phyloP scores from a whole-genome alignment of 2,113 vertebrate species.

The Neopipo cinnamomea region DNA sequence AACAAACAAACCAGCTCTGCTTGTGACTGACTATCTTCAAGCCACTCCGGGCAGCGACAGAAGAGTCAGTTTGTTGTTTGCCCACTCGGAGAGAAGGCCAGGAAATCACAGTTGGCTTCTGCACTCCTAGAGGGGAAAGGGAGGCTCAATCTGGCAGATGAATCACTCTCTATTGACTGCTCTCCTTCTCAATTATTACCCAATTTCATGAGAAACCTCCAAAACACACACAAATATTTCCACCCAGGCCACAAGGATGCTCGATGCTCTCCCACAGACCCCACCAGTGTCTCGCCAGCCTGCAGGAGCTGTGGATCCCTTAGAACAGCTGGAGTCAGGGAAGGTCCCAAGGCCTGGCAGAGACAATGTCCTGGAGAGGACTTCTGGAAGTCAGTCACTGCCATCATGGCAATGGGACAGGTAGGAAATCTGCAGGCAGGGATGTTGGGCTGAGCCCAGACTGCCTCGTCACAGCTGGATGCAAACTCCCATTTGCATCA shows the following conservation, averaged over 20 bases:
- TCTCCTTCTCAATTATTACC: not conserved
- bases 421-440: not conserved
- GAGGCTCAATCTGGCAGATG: not conserved
- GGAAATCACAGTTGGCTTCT: not conserved
- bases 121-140: not conserved
- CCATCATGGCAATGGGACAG: not conserved
- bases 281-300: not conserved
- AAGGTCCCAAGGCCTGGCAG: not conserved
- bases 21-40: not conserved
- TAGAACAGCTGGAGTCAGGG: not conserved
- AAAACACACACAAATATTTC: not conserved
- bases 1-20: not conserved
- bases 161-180: not conserved
- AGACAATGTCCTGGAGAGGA: not conserved
- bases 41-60: not conserved
- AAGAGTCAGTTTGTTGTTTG: conserved; percentile 15
- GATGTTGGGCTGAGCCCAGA: not conserved
- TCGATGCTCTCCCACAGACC: fast-evolving
- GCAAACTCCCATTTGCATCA: conserved; percentile 29
- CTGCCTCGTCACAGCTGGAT: conserved; percentile 32
- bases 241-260: fast-evolving
- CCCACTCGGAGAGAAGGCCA: not conserved
- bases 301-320: not conserved
- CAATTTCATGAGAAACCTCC: not conserved
- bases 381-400: not conserved